These are phyloP conservation scores for Drosophila miranda DNA, from an alignment of 1,140 invertebrate genomes.

Conservation along the genomic window DNA sequence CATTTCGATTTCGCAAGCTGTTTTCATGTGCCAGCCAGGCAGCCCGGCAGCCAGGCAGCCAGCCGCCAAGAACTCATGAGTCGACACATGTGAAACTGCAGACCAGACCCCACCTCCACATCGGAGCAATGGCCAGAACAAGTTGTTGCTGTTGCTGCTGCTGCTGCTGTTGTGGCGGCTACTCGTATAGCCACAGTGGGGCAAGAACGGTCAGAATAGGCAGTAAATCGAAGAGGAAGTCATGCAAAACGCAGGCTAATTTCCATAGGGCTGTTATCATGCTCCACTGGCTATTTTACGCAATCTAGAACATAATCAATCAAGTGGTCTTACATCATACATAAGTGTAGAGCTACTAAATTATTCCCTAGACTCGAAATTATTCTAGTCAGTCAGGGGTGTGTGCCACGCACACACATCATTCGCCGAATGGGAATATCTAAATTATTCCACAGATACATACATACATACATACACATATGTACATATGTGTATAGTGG, in stretches of 20 bases:
- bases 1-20: constrained; percentile 48
- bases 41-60: not conserved
- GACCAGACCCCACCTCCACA: constrained; percentile 1
- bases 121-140: constrained; percentile 28
- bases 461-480: too few relatives aligned
- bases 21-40: constrained; percentile 14
- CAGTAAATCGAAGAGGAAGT: constrained; percentile 21
- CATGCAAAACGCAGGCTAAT: constrained; percentile 28
- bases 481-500: too few relatives aligned
- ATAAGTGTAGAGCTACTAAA: not conserved
- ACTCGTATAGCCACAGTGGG: constrained; percentile 39
- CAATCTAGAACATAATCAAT: too few relatives aligned
- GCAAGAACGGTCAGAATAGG: not conserved
- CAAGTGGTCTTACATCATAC: not conserved
- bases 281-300: constrained; percentile 7
- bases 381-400: too few relatives aligned
- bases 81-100: not conserved
- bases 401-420: too few relatives aligned
- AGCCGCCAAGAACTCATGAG: constrained; percentile 10
- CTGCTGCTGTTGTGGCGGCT: constrained; percentile 10
- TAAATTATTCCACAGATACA: not conserved
- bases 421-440: not conserved
- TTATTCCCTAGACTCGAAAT: too few relatives aligned
- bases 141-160: constrained; percentile 16
- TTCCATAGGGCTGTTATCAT: constrained; percentile 26